phyloP scores from a whole-genome alignment of 2,113 vertebrate genomes.

The Ursus arctos region DNA sequence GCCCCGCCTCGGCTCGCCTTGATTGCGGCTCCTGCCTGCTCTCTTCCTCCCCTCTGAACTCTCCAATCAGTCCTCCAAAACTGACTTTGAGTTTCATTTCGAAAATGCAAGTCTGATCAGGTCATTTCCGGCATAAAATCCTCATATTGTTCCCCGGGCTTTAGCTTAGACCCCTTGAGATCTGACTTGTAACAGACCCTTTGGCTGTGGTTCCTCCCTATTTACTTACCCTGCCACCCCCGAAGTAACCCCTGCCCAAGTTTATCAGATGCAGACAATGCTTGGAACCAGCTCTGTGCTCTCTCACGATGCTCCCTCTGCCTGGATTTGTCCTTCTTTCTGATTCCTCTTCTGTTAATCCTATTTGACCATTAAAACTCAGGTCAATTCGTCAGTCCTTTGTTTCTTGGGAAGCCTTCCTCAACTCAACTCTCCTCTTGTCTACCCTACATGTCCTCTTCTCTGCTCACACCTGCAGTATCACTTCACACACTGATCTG shows the following conservation, averaged over 20 bases:
- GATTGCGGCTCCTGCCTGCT: conserved; percentile 1
- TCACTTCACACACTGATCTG: not conserved
- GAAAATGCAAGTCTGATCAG: conserved; percentile 52
- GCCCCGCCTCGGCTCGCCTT: not conserved
- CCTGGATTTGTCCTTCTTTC: conserved; percentile 9
- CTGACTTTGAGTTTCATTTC: conserved; percentile 40
- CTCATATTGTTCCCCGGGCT: not conserved
- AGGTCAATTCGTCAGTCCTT: not conserved
- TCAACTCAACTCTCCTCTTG: not conserved
- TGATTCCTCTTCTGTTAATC: not conserved
- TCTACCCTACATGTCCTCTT: not conserved
- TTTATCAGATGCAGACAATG: not conserved
- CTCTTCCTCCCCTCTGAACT: not conserved
- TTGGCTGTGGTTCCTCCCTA: not conserved
- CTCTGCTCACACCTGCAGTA: not conserved
- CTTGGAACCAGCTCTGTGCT: not conserved
- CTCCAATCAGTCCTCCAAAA: conserved; percentile 50
- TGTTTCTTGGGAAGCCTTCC: not conserved
- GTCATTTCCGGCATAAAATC: conserved; percentile 26
- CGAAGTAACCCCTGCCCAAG: not conserved
- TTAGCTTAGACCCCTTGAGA: not conserved
- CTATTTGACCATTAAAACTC: conserved; percentile 26
- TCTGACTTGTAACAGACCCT: not conserved
- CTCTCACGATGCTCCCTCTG: not conserved
- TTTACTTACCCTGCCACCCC: not conserved